These are phyloP conservation scores for Adelosebastes latens DNA, from an alignment of 2,797 vertebrate genomes.

Conservation along the genomic window DNA sequence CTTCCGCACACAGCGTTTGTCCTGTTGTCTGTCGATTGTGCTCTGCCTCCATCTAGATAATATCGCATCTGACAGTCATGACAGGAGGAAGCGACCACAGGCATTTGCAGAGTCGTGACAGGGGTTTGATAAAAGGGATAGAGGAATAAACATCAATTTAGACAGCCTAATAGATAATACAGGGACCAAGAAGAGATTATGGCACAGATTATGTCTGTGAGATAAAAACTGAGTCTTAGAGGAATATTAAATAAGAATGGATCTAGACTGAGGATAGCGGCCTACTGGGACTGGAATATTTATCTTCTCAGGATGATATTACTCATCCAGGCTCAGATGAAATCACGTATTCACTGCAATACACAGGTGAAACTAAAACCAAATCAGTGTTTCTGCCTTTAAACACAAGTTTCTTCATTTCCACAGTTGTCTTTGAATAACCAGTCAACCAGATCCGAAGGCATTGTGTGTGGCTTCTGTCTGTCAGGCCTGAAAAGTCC, in stretches of 20 bases:
- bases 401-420: constrained; percentile 6
- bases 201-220: constrained; percentile 34
- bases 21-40: constrained; percentile 43
- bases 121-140: constrained; percentile 34
- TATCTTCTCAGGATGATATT: constrained; percentile 30
- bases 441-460: background rate
- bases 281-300: constrained; percentile 1
- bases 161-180: constrained; percentile 45
- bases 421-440: background rate
- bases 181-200: constrained; percentile 44
- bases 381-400: background rate
- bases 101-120: constrained; percentile 47
- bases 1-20: constrained; percentile 40
- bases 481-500: constrained; percentile 14
- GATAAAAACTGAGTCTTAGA: constrained; percentile 34
- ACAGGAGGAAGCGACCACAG: constrained; percentile 31
- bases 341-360: constrained; percentile 1
- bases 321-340: constrained; percentile 24
- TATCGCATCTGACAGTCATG: constrained; percentile 48
- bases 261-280: constrained; percentile 14
- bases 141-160: constrained; percentile 49
- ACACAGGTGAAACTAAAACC: background rate
- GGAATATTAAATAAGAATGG: constrained; percentile 55
- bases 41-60: constrained; percentile 39
- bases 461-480: constrained; percentile 1